Evolutionary conservation across 2,113 vertebrate species (phyloP), one percentile per base, ranked within the genome.

Genomic region (Strix aluco): DNA sequence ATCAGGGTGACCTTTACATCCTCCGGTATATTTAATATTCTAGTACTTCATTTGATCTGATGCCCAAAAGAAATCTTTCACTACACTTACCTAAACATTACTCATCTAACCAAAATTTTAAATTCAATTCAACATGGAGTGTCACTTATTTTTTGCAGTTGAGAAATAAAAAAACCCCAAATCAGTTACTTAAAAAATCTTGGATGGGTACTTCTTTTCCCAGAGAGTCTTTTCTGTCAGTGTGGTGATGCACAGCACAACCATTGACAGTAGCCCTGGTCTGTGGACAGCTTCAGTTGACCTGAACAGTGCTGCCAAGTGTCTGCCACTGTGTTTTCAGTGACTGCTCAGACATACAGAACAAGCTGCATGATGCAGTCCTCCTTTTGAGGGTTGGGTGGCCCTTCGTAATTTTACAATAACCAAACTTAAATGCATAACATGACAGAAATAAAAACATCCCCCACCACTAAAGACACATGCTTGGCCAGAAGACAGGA

Each of bases 241-340:
- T 5, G 32, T 0, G 2, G 29, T 36, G 38, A 69, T 16, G 40
- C 54, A 69, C 19, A 82, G 54, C 46, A 42, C 6, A 61, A 6
- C 36, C 13, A 1, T 2, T 65, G 57, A 62, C 51, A 88, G 54
- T 0, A 62, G 59, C 42, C 11, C 13, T 5, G 1, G 38, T 13
- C 30, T 17, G 26, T 26, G 32, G 40, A 36, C 44, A 90, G 46
- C n/a, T 80, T 54, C 36, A 73, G 59, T 40, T 77, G 62, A 72
- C 29, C 25, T 36, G 15, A 61, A 26, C 11, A 14, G 0, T 0
- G 40, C 8, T 4, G 3, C 58, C 44, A 36, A 49, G 19, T 13
- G 66, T 61, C 51, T 90, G 81, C 17, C 23, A 9, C 36, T 0
- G 2, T 5, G 17, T 38, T 83, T 92, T 52, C 0, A 0, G 54